A percentile compares a stretch with the other conserved stretches of the same genome.
These are phyloP conservation scores for Xiphophorus birchmanni DNA, from an alignment of 2,797 vertebrate species.

Conservation along the genomic window DNA sequence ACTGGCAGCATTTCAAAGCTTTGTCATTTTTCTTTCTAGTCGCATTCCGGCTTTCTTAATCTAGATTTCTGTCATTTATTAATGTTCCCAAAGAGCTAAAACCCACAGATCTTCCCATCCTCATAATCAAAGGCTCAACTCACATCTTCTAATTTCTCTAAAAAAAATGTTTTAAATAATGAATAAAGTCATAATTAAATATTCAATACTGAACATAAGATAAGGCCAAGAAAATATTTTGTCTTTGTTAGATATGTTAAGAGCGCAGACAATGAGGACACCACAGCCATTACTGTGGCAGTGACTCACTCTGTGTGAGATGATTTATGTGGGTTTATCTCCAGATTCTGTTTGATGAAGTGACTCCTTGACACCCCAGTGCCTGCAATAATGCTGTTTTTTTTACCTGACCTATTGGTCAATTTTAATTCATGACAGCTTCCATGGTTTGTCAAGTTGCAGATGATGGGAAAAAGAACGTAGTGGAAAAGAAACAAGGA, in stretches of 20 bases:
- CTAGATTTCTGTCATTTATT: constrained; percentile 79
- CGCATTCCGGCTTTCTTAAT: constrained; percentile 74
- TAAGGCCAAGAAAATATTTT: constrained; percentile 42
- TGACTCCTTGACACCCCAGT: constrained; percentile 43
- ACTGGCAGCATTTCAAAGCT: constrained; percentile 83
- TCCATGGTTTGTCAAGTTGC: constrained; percentile 27
- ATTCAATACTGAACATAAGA: constrained; percentile 63
- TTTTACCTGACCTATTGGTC: constrained; percentile 27
- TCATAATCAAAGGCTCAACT: constrained; percentile 73
- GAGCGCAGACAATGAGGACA: constrained; percentile 27
- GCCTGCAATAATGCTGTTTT: constrained; percentile 34
- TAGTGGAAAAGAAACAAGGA: neutral
- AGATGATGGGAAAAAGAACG: constrained; percentile 20
- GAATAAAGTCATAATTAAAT: constrained; percentile 68
- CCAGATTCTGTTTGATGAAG: constrained; percentile 62
- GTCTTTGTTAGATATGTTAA: constrained; percentile 58
- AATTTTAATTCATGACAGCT: constrained; percentile 53
- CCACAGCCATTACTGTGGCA: constrained; percentile 17
- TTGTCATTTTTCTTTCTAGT: constrained; percentile 68
- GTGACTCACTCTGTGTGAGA: constrained; percentile 41
- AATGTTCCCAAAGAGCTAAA: constrained; percentile 74
- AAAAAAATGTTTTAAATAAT: constrained; percentile 41
- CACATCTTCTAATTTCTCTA: constrained; percentile 57
- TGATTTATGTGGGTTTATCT: constrained; percentile 72
- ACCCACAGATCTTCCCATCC: constrained; percentile 75